A percentile compares a stretch with the other conserved stretches of the same genome.
Evolutionary conservation across 2,113 vertebrate species (phyloP).

Genomic region (Lophotis ruficrista): DNA sequence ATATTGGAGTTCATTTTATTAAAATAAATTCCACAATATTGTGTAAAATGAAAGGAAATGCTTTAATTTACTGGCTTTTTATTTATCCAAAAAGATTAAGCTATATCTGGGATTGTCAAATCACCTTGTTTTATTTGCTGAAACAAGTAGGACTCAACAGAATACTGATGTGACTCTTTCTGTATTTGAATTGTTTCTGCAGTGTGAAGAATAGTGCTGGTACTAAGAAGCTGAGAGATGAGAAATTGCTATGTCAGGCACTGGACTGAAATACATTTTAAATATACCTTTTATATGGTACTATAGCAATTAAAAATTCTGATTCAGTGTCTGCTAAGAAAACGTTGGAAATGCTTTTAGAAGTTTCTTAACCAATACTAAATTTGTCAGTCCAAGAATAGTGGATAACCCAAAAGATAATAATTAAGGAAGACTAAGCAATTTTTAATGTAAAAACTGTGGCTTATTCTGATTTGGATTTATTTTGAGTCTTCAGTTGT

Average conservation of each 20-base stretch:
- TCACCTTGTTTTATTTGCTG: constrained; percentile 37
- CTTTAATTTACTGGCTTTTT: not conserved
- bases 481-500: not conserved
- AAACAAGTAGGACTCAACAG: not conserved
- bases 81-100: constrained; percentile 42
- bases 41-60: constrained; percentile 19
- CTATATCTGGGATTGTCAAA: not conserved
- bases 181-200: constrained; percentile 41
- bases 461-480: not conserved
- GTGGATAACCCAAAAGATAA: not conserved
- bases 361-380: not conserved
- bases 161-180: constrained; percentile 19
- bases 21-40: constrained; percentile 11
- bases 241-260: constrained; percentile 51
- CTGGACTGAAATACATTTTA: constrained; percentile 46
- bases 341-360: constrained; percentile 10
- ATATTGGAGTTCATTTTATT: not conserved
- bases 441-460: not conserved
- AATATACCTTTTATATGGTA: not conserved
- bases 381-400: not conserved
- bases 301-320: not conserved
- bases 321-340: constrained; percentile 34
- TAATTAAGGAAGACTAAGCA: not conserved
- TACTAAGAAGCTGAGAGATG: constrained; percentile 26
- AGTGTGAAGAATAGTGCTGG: not conserved